Percentiles rank a stretch among this genome's conserved stretches.
Conservation (phyloP, 2,797 vertebrate species). For the Sebastes cheni region DNA sequence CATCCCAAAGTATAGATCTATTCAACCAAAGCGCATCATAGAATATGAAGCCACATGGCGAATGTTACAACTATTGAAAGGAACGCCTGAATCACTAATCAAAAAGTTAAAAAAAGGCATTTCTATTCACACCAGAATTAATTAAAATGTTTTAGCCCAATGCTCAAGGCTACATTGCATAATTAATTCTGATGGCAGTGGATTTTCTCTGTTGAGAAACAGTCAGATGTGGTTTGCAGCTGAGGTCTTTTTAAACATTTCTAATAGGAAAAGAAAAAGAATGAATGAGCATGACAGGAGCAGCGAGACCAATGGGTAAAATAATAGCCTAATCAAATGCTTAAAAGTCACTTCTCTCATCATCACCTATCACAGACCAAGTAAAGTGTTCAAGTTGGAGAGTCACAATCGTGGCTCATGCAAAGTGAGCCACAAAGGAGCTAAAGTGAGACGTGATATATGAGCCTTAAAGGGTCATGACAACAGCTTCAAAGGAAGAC, state of each 20-base stretch:
- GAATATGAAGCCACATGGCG: neutral
- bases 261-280: neutral
- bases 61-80: neutral
- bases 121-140: slow-evolving; percentile 15
- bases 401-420: neutral
- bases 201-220: neutral
- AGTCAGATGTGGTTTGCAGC: neutral
- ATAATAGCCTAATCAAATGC: neutral
- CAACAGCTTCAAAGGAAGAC: neutral
- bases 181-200: slow-evolving; percentile 2
- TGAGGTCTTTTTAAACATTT: neutral
- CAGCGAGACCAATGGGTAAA: neutral
- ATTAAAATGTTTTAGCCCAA: slow-evolving; percentile 20
- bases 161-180: slow-evolving; percentile 13
- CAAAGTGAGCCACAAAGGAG: neutral
- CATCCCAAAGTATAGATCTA: neutral
- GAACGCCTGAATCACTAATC: neutral
- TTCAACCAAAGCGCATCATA: slow-evolving; percentile 1
- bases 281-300: neutral
- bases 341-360: neutral
- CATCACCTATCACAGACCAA: neutral
- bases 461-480: neutral
- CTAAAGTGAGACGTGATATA: neutral
- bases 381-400: neutral
- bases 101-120: neutral